Evolutionary conservation across 1,140 invertebrate species (phyloP).

Genomic region (Berghia stephanieae): DNA sequence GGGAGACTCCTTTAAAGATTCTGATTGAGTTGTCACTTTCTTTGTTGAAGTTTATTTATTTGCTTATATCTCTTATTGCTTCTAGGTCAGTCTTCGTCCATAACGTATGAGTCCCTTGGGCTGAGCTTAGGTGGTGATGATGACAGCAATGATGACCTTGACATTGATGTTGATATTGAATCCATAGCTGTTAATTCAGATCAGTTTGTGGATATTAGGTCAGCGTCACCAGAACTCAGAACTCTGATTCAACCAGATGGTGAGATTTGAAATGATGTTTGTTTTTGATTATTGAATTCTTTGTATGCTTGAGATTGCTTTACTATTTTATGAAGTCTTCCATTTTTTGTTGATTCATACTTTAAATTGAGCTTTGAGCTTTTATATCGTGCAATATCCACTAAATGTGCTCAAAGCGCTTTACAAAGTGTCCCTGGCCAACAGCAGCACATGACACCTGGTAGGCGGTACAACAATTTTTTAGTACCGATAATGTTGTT

Average conservation of each 20-base stretch:
- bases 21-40: background rate
- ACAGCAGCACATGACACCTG: too few relatives aligned
- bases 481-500: too few relatives aligned
- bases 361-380: background rate
- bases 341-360: background rate
- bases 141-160: slow-evolving; percentile 49
- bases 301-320: too few relatives aligned
- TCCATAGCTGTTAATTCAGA: slow-evolving; percentile 34
- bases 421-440: too few relatives aligned
- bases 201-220: background rate
- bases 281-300: too few relatives aligned
- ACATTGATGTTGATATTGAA: slow-evolving; percentile 61
- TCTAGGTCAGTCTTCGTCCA: background rate
- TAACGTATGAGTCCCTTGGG: too few relatives aligned
- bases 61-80: background rate
- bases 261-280: background rate
- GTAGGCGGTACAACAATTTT: too few relatives aligned
- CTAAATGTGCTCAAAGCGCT: too few relatives aligned
- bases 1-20: background rate
- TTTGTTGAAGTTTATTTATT: background rate
- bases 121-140: too few relatives aligned
- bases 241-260: background rate
- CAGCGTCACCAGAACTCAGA: background rate
- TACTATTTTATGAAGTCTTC: too few relatives aligned
- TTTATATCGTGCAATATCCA: too few relatives aligned